Base-by-base conservation (phyloP, 2,797 vertebrate species). In the Oreochromis grahami region DNA sequence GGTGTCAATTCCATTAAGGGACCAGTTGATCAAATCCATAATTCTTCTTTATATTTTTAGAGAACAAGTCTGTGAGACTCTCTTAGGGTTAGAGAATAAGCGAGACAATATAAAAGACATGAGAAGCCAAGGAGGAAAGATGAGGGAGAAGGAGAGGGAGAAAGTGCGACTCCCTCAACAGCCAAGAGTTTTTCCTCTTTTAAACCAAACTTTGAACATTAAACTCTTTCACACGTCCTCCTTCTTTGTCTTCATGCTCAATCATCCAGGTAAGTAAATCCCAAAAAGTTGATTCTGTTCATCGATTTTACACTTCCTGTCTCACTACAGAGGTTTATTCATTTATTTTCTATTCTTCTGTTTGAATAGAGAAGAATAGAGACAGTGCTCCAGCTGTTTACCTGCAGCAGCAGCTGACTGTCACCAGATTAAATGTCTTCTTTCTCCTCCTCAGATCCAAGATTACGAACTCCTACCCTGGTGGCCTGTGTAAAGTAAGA, bases 401-500 rank as follows among this genome's bases (percentile, higher is more conserved):
- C 5, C 36, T 65, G 36, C 29, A 45, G 21, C 3, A 13, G 53
- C 14, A 58, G 4, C 55, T 29, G 10, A 45, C 34, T 55, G 4
- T n/a, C 10, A 4, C 26, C 60, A 14, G 1, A 7, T 7, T 50
- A 15, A 15, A 11, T 36, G 3, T 43, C 19, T n/a, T 50, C 21
- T 45, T 14, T 72, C 14, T 85, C 48, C 48, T 85, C 84, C 70
- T 82, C 86, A 95, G 94, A 29, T 24, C 6, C 19, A 9, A 43
- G 17, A 1, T 2, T 80, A 9, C 1, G 1, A 0, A 1, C 70
- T 77, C 89, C 90, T 79, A 84, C 88, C 77, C 86, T 95, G 51
- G 55, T 86, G 1, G 86, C 92, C 45, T 95, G 94, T 72, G 92
- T 74, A 38, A 93, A 91, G 94, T 95, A 84, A 92, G 93, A 78